Evolutionary conservation across 1,140 invertebrate genomes (phyloP), one percentile per base, ranked within the genome.

Genomic region (Papilio glaucus): DNA sequence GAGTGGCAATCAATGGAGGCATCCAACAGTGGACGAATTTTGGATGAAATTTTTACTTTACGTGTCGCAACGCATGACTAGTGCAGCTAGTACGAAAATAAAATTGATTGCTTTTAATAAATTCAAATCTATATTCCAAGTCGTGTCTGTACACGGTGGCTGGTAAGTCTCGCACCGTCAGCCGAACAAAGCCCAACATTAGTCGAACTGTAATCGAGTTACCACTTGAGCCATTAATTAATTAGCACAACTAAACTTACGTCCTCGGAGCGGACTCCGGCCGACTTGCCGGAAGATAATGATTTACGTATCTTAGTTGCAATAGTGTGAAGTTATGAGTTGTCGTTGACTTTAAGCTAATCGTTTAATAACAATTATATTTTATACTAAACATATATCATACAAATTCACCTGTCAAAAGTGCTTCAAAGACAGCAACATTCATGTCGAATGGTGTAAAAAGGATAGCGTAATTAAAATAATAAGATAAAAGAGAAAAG

Each of bases 171-270:
- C 39, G 2, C 21, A 68, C 38, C 63, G 41, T 9, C 41, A 67
- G 38, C n/a, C 38, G 18, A 67, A 67, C 63, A 68, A 68, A 68
- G 63, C 63, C 13, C 1, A 68, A 68, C 63, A 68, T 68, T 68
- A 68, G 63, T 68, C 13, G 41, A 68, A 68, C 39, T 68, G 63
- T 68, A 68, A 68, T 45, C 63, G 41, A 68, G 63, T 68, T 42
- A 68, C 41, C 63, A 37, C 62, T 68, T n/a, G 41, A 68, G 41
- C 63, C 63, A 68, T 68, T 68, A 68, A 68, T 68, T 68, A 68
- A 68, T 67, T 67, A 67, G 39, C 39, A n/a, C 39, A 41, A 67
- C 38, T 67, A 41, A 67, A 67, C 39, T 67, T 45, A 26, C 63
- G 63, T 67, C 63, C 39, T 45, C 39, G 4, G 18, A 67, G 63